A percentile compares a stretch with the other conserved stretches of the same genome.
Conservation (phyloP, 2,113 vertebrate genomes). For the Chascanopsetta lugubris region DNA sequence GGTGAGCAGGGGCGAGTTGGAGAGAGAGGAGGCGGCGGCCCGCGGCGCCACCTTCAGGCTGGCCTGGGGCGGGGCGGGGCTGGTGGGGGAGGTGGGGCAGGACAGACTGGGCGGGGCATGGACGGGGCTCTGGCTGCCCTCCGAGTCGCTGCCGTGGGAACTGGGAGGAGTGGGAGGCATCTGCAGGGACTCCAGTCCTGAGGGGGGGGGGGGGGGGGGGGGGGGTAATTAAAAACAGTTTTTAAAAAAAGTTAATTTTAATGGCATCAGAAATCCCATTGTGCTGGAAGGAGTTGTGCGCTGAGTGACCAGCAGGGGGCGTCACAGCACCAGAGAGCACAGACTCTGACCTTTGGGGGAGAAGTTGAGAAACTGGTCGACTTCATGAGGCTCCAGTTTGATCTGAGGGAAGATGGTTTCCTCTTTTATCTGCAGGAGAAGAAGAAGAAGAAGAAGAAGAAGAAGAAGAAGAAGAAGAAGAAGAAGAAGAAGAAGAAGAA, state of each 20-base stretch:
- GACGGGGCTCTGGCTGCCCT: slow-evolving; percentile 93
- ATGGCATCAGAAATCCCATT: background rate
- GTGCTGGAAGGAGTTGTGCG: background rate
- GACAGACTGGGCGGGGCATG: slow-evolving; percentile 82
- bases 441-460: background rate
- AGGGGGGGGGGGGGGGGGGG: background rate
- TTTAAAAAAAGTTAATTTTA: background rate
- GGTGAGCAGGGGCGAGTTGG: slow-evolving; percentile 95
- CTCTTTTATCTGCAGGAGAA: slow-evolving; percentile 82
- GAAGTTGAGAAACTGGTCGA: slow-evolving; percentile 97
- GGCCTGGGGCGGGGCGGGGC: slow-evolving; percentile 82
- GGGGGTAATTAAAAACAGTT: background rate
- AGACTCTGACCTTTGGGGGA: slow-evolving; percentile 86
- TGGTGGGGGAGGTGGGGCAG: slow-evolving; percentile 85
- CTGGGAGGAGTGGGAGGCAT: slow-evolving; percentile 97
- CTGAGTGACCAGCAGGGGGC: slow-evolving; percentile 56
- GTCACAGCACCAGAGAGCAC: background rate
- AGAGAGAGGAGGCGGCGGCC: slow-evolving; percentile 87
- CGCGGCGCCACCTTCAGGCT: slow-evolving; percentile 81
- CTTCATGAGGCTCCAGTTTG: slow-evolving; percentile 97
- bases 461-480: background rate
- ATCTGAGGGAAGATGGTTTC: slow-evolving; percentile 89
- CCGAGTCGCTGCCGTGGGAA: slow-evolving; percentile 95
- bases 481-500: rapidly evolving
- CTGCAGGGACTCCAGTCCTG: slow-evolving; percentile 87